phyloP scores from a whole-genome alignment of 2,888 invertebrate genomes.

The Baronia brevicornis region DNA sequence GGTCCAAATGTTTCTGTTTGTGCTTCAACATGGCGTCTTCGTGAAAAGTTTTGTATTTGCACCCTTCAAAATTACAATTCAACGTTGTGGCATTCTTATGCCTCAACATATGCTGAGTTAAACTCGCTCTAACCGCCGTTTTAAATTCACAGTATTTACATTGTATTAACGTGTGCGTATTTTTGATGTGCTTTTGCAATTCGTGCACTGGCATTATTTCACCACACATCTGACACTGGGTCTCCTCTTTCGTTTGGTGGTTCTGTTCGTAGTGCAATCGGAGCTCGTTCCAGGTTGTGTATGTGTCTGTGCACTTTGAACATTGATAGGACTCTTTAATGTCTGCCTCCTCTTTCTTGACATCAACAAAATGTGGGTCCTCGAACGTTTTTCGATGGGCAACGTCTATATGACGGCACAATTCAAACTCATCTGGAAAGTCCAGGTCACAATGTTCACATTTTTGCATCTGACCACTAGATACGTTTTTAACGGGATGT shows the following conservation, averaged over 20 bases:
- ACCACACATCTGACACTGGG: slow-evolving; percentile 60
- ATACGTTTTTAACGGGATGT: slow-evolving; percentile 32
- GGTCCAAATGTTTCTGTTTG: slow-evolving; percentile 45
- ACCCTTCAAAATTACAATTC: slow-evolving; percentile 45
- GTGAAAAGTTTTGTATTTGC: slow-evolving; percentile 57
- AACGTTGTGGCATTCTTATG: slow-evolving; percentile 57
- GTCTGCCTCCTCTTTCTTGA: slow-evolving; percentile 47
- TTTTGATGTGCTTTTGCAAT: slow-evolving; percentile 52
- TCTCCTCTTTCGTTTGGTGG: slow-evolving; percentile 40
- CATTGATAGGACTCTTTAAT: slow-evolving; percentile 46
- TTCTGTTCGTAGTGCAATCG: slow-evolving; percentile 48
- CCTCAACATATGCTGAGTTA: slow-evolving; percentile 58
- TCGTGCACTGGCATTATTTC: slow-evolving; percentile 42
- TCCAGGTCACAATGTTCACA: slow-evolving; percentile 51
- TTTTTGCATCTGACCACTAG: slow-evolving; percentile 32
- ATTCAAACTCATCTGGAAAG: slow-evolving; percentile 54
- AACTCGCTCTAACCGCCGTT: slow-evolving; percentile 42
- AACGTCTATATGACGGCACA: slow-evolving; percentile 50
- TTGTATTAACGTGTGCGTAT: slow-evolving; percentile 33
- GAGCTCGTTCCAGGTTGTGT: slow-evolving; percentile 42
- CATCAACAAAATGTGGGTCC: slow-evolving; percentile 15
- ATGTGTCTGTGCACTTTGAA: slow-evolving; percentile 51
- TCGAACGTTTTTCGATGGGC: slow-evolving; percentile 29
- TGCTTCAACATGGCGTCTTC: slow-evolving; percentile 60
- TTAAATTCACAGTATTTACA: slow-evolving; percentile 59